phyloP scores from a whole-genome alignment of 1,140 invertebrate genomes.

The Cyphomyrmex costatus region DNA sequence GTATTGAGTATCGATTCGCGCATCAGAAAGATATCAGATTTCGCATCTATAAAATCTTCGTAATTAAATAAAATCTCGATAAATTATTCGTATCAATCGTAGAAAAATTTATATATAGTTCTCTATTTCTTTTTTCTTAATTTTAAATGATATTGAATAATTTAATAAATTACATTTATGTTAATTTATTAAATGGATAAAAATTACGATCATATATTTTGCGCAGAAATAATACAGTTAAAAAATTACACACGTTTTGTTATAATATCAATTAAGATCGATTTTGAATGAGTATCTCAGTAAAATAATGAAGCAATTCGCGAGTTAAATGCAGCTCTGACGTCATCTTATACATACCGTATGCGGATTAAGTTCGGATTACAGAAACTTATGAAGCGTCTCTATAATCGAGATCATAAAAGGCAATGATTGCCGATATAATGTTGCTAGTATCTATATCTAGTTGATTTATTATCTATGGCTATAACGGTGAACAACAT shows the following conservation, averaged over 20 bases:
- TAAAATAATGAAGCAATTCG: conserved; percentile 5
- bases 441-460: not conserved
- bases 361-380: conserved; percentile 38
- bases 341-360: not conserved
- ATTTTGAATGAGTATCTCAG: conserved; percentile 9
- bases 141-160: not conserved
- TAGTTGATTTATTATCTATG: conserved; percentile 14
- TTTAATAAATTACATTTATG: conserved; percentile 32
- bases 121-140: not conserved
- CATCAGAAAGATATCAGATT: not conserved
- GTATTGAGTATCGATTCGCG: not conserved
- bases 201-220: not conserved
- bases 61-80: too few species aligned
- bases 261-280: conserved; percentile 27
- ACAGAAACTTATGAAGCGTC: conserved; percentile 18
- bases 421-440: conserved; percentile 18
- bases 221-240: not conserved
- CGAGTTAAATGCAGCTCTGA: conserved; percentile 40
- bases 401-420: conserved; percentile 9
- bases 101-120: not conserved
- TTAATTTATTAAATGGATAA: conserved; percentile 38
- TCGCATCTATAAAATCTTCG: conserved; percentile 22
- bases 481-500: not conserved
- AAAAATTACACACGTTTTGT: conserved; percentile 12
- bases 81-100: not conserved